Evolutionary conservation across 2,797 vertebrate species (phyloP), one percentile per base, ranked within the genome.

Genomic region (Catostomus latipinnis): DNA sequence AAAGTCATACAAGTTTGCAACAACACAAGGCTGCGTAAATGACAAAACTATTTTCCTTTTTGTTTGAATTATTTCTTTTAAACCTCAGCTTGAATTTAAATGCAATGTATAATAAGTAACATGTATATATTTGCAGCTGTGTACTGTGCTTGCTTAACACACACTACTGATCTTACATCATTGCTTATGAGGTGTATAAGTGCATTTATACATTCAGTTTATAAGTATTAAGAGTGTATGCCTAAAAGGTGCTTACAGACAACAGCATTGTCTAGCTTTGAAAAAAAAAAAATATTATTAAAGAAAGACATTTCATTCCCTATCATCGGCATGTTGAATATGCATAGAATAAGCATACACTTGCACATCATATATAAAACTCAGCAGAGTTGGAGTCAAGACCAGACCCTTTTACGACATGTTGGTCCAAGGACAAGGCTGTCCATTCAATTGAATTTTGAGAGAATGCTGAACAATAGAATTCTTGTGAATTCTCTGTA

Each of bases 131-230:
- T 61, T 8, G 5, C 46, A 46, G 66, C 67, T 70, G 61, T 46
- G 63, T 53, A 43, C 66, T 77, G 66, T 70, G 16, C 13, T 62
- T 77, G 66, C 56, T 52, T 46, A 53, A 74, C 43, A 60, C 46
- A 43, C 5, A 46, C 46, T 60, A 50, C 50, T 66, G 9, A 77
- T 10, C 34, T 46, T 54, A 7, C 34, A 18, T 71, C 14, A 53
- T 61, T 61, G 57, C 54, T 60, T 50, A 10, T 12, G 13, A 34
- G 63, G 74, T 50, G 60, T 70, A 43, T 70, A 62, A 14, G 14
- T 43, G 34, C 0, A 66, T 66, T 65, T 69, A 48, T 45, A 52
- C 11, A 14, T 70, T n/a, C 4, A 8, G 46, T 70, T 69, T 43
- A 60, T 50, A 43, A n/a, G 43, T 16, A 18, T 56, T 67, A 13